Evolutionary conservation across 2,888 invertebrate species (phyloP).

Genomic region (Frankliniella intonsa): DNA sequence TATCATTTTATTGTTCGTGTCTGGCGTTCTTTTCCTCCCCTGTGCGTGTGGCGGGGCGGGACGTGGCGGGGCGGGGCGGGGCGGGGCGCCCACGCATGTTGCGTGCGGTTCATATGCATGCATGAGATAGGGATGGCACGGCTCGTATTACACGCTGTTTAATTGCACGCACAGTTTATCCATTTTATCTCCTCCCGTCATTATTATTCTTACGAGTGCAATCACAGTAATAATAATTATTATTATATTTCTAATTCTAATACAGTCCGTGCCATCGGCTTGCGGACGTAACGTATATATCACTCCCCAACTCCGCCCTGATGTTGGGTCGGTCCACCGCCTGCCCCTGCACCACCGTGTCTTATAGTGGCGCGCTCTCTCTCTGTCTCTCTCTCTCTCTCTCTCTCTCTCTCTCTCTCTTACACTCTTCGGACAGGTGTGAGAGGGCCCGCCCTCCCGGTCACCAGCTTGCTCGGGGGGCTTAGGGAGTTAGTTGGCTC

Average conservation of each 20-base stretch:
- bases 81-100: neutral
- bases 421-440: no score
- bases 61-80: no score
- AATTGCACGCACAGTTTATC: neutral
- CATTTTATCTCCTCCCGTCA: no score
- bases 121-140: constrained; percentile 1
- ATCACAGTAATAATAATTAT: no score
- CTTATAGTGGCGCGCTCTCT: neutral
- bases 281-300: no score
- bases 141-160: neutral
- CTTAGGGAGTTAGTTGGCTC: neutral
- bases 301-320: no score
- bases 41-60: neutral
- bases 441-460: neutral
- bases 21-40: neutral
- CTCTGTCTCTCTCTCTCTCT: neutral
- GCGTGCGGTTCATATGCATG: constrained; percentile 6
- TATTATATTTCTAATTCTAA: no score
- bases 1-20: neutral
- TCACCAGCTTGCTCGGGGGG: neutral
- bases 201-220: no score
- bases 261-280: no score
- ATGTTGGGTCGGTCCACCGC: no score
- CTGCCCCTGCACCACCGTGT: no score
- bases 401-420: neutral